Base-by-base conservation (phyloP, 2,797 vertebrate species). In the Rhinogobio ventralis region DNA sequence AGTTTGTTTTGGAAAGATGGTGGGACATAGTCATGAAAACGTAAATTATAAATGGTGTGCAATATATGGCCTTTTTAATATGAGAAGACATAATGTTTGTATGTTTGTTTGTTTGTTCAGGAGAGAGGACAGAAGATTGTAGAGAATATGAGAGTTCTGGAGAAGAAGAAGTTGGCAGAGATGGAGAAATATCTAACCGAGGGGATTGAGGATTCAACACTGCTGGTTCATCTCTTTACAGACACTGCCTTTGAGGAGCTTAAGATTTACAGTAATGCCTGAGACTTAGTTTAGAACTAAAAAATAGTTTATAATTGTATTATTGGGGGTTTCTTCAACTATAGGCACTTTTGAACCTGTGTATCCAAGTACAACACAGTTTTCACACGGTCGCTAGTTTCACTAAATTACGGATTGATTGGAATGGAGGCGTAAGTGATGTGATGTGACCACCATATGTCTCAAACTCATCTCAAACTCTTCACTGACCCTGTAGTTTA, bases 171-270 rank as follows among this genome's bases (percentile, higher is more conserved):
- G 78, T 92, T 97, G 73, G 86, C 80, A 78, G 82, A 96, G 89
- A 96, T 97, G 94, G 97, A 99, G 90, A 86, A 89, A 74, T 55
- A 96, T 90, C 93, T 98, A 77, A 93, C 93, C 71, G 85, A 84
- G 0, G 94, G 95, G 60, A 82, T 91, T 86, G 88, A 92, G 5
- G 93, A 96, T 4, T 17, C 88, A 10, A 93, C 96, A 45, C 76
- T 92, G 78, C 86, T 92, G 51, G 94, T 93, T 69, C 89, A 96
- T 92, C 94, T 97, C 73, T 99, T 99, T 89, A 66, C 96, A 85
- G 85, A 89, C 36, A 95, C 92, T 84, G 92, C 94, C 62, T 89
- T 95, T 88, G 93, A 96, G 80, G 98, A 99, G 94, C 90, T 98
- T 75, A 90, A 72, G 36, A 87, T 95, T 87, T 98, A 98, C 90